Conservation (phyloP, 2,113 vertebrate genomes). For the Coreoperca whiteheadi region DNA sequence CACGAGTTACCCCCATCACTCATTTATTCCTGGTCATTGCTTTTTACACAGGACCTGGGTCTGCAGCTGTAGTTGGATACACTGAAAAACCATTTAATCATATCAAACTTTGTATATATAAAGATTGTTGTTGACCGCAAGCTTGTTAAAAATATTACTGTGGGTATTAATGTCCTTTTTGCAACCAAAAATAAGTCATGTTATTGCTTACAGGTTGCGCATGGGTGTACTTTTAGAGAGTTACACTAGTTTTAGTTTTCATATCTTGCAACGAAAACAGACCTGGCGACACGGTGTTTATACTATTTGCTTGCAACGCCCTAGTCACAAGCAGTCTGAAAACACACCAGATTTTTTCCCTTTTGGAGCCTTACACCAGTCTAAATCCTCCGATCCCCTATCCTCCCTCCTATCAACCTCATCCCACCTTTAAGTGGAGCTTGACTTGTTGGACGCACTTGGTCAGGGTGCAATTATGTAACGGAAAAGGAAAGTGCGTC, state of each 20-base stretch:
- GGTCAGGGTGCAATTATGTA: constrained; percentile 62
- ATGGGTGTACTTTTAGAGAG: neutral
- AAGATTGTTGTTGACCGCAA: neutral
- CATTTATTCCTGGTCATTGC: neutral
- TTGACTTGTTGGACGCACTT: constrained; percentile 34
- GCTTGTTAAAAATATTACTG: neutral
- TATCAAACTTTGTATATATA: neutral
- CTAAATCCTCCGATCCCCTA: neutral
- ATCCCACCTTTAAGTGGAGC: constrained; percentile 43
- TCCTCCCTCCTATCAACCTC: constrained; percentile 29
- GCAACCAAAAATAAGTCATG: neutral
- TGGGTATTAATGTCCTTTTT: neutral
- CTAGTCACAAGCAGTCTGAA: neutral
- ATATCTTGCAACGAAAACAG: neutral
- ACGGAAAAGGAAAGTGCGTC: constrained; percentile 52
- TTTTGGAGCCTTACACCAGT: neutral
- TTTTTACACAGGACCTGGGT: neutral
- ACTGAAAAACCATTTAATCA: neutral
- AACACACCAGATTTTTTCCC: constrained; percentile 9
- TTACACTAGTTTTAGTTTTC: neutral
- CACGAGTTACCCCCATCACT: neutral
- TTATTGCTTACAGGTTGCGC: neutral
- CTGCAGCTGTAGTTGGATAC: neutral
- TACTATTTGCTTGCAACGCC: neutral
- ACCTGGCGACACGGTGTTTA: neutral